These are phyloP conservation scores for Anadara kagoshimensis DNA, from an alignment of 1,140 invertebrate genomes.

Conservation along the genomic window DNA sequence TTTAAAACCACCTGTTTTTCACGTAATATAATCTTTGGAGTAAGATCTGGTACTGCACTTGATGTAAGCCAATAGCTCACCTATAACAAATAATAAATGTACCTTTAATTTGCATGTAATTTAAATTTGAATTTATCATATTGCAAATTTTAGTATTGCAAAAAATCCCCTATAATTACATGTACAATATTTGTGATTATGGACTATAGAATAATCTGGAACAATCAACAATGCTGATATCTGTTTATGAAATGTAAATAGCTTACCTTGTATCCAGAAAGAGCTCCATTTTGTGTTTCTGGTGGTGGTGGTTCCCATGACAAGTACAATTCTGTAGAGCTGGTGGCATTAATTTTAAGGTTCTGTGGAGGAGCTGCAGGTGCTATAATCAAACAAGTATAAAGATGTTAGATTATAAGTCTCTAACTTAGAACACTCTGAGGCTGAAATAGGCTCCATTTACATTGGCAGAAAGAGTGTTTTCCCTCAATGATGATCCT, in stretches of 20 bases:
- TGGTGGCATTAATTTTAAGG: constrained; percentile 84
- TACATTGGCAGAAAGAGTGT: not conserved
- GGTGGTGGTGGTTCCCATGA: constrained; percentile 89
- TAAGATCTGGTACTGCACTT: constrained; percentile 5
- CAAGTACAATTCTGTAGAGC: constrained; percentile 91
- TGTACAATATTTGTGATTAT: not conserved
- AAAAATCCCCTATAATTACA: not conserved
- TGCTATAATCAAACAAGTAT: constrained; percentile 74
- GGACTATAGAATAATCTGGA: not conserved
- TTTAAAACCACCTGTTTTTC: constrained; percentile 46
- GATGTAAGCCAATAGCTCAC: constrained; percentile 63
- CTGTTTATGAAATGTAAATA: no score
- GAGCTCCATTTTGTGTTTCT: constrained; percentile 91
- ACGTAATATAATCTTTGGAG: constrained; percentile 36
- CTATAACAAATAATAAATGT: constrained; percentile 45
- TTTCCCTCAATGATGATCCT: not conserved
- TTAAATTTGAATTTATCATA: not conserved
- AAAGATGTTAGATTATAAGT: not conserved
- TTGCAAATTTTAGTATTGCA: not conserved
- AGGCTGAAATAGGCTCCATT: not conserved
- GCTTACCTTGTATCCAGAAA: constrained; percentile 91
- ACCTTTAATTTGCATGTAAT: not conserved
- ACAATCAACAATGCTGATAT: no score
- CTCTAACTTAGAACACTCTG: no score
- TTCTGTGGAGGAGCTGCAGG: constrained; percentile 91